Percentiles rank a stretch among this genome's conserved stretches.
Evolutionary conservation across 2,113 vertebrate genomes (phyloP).

Genomic region (Pelobates fuscus): DNA sequence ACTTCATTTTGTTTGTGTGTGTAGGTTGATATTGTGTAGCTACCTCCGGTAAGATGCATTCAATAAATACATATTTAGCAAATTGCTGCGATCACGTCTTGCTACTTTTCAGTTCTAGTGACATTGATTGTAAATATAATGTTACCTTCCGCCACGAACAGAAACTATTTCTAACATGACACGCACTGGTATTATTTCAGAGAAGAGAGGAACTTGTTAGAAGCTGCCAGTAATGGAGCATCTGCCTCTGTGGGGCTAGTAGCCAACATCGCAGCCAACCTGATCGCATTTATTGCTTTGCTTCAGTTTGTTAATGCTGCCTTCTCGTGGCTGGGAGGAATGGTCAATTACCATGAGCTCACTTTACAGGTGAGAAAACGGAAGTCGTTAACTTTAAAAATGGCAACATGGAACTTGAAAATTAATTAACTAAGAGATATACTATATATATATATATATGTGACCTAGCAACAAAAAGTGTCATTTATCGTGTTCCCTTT

Average conservation of each 20-base stretch:
- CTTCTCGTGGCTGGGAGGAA: conserved; percentile 81
- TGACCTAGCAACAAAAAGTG: too few species aligned
- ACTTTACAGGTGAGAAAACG: conserved; percentile 81
- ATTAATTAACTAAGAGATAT: too few species aligned
- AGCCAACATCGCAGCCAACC: conserved; percentile 86
- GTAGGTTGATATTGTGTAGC: too few species aligned
- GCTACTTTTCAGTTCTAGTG: too few species aligned
- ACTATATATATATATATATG: too few species aligned
- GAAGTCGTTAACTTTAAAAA: neutral
- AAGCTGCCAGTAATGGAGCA: conserved; percentile 86
- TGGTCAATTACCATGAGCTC: conserved; percentile 81
- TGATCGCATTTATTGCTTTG: conserved; percentile 88
- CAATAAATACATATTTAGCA: too few species aligned
- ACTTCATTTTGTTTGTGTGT: too few species aligned
- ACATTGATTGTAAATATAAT: too few species aligned
- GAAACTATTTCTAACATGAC: neutral
- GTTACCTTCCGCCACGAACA: neutral
- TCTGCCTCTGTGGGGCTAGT: conserved; percentile 77
- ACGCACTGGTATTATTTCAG: conserved; percentile 59
- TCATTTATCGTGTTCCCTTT: too few species aligned
- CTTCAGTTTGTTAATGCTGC: conserved; percentile 83
- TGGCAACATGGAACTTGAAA: too few species aligned
- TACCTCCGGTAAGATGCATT: too few species aligned
- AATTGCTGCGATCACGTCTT: too few species aligned
- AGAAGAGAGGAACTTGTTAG: conserved; percentile 83